phyloP scores from a whole-genome alignment of 2,113 vertebrate species.

The Sclerurus mexicanus region DNA sequence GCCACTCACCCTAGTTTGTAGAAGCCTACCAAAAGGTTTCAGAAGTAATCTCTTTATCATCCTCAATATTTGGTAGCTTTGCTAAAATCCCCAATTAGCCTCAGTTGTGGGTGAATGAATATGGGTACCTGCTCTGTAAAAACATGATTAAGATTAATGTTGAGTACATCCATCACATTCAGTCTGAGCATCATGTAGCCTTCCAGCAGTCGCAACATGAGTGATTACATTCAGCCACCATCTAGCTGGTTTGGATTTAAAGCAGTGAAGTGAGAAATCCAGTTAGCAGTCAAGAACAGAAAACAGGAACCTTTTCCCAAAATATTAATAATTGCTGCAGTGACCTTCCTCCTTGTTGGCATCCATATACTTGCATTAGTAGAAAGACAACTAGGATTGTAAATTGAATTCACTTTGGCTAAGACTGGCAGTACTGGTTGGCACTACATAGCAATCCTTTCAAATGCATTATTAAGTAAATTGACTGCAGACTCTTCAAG shows the following conservation, averaged over 20 bases:
- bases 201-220: background rate
- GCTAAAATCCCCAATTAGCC: background rate
- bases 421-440: background rate
- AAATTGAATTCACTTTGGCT: constrained; percentile 11
- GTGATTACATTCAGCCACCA: background rate
- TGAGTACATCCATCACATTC: background rate
- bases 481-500: background rate
- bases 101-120: background rate
- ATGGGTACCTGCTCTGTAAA: background rate
- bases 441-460: background rate
- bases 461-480: background rate
- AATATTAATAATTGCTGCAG: background rate
- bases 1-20: background rate
- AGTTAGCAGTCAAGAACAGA: background rate
- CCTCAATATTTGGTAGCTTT: background rate
- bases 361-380: background rate
- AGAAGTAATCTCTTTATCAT: background rate
- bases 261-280: background rate
- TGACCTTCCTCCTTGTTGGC: background rate
- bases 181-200: background rate
- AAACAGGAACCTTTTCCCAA: background rate
- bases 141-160: background rate
- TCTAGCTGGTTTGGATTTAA: background rate
- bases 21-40: background rate
- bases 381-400: background rate